Evolutionary conservation across 1,140 invertebrate species (phyloP).

Genomic region (Ceratosolen fusciceps): DNA sequence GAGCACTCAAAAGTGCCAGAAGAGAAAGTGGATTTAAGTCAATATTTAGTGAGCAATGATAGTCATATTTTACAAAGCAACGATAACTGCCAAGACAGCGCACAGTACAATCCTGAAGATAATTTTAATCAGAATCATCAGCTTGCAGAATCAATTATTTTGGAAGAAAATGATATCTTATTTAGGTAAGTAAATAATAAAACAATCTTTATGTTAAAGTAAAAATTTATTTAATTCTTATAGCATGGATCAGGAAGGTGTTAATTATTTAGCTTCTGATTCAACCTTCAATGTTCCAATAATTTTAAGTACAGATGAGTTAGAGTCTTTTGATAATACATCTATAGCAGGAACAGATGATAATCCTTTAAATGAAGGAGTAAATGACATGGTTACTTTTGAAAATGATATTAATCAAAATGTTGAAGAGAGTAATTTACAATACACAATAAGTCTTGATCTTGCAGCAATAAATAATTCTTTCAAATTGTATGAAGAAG

Average conservation of each 20-base stretch:
- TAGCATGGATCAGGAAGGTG: constrained; percentile 67
- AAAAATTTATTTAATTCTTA: constrained; percentile 38
- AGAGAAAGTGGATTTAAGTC: constrained; percentile 64
- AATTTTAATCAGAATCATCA: constrained; percentile 62
- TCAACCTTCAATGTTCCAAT: constrained; percentile 66
- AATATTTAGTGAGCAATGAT: constrained; percentile 64
- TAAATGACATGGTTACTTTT: constrained; percentile 53
- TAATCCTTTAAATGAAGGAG: constrained; percentile 56
- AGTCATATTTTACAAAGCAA: constrained; percentile 59
- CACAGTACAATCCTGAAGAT: constrained; percentile 62
- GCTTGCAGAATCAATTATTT: constrained; percentile 65
- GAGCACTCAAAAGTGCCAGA: constrained; percentile 65
- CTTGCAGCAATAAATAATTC: constrained; percentile 30
- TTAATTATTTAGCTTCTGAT: constrained; percentile 65
- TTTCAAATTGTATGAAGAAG: constrained; percentile 48
- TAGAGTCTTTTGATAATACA: constrained; percentile 61
- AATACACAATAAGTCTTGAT: constrained; percentile 39
- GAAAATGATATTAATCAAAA: constrained; percentile 54
- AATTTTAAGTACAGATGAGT: constrained; percentile 63
- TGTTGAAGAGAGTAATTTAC: constrained; percentile 47
- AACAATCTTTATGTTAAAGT: background rate
- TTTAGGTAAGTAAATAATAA: constrained; percentile 61
- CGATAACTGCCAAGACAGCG: constrained; percentile 57
- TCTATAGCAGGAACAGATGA: constrained; percentile 54
- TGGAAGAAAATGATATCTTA: constrained; percentile 68